Conservation (phyloP, 2,113 vertebrate genomes). For the Macquaria ambigua region DNA sequence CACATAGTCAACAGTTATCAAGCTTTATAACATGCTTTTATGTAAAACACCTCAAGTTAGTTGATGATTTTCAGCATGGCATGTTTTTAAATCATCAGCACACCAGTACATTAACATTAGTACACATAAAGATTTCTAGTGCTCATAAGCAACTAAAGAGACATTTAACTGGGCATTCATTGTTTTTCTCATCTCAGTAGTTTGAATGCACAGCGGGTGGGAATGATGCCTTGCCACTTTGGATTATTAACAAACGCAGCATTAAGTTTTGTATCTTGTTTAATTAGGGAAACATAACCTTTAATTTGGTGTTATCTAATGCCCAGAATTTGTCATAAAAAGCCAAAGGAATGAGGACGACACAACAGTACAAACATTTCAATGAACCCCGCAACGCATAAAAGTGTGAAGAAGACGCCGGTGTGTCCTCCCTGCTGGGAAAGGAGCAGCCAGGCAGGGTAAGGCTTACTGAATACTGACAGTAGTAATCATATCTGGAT, state of each 20-base stretch:
- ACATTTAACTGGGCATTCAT: conserved; percentile 41
- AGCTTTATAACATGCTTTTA: too few relatives aligned
- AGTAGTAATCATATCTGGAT: conserved; percentile 44
- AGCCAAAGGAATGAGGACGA: conserved; percentile 12
- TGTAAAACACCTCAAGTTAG: background rate
- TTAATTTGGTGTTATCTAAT: conserved; percentile 3
- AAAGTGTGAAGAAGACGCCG: conserved; percentile 43
- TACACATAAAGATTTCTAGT: conserved; percentile 7
- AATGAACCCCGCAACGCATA: conserved; percentile 33
- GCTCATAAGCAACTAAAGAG: conserved; percentile 17
- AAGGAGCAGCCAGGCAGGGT: conserved; percentile 38
- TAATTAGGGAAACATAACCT: conserved; percentile 33
- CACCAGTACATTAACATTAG: conserved; percentile 2
- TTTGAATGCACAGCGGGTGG: conserved; percentile 26
- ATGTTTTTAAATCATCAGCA: conserved; percentile 15
- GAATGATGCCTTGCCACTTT: conserved; percentile 25
- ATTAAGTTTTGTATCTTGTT: conserved; percentile 7
- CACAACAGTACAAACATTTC: conserved; percentile 39
- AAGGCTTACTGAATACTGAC: conserved; percentile 46
- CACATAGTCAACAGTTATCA: background rate
- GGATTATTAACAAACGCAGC: conserved; percentile 25
- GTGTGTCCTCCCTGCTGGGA: conserved; percentile 44
- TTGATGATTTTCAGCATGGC: conserved; percentile 17
- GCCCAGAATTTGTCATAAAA: conserved; percentile 27
- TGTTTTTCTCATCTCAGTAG: conserved; percentile 22